phyloP scores from a whole-genome alignment of 2,888 invertebrate species.

The Labia minor region DNA sequence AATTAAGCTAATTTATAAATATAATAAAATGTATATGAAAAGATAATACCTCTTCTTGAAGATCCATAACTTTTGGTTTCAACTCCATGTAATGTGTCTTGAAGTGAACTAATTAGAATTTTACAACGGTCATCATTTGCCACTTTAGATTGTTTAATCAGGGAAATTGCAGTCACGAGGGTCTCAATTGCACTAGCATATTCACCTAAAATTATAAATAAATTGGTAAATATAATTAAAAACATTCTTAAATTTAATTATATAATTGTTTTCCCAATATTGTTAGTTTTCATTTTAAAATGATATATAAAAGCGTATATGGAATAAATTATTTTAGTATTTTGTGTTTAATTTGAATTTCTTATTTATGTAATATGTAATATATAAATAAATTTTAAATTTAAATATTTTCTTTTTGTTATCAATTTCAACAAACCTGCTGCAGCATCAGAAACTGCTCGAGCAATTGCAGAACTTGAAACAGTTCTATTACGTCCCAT shows the following conservation, averaged over 20 bases:
- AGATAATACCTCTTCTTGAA: conserved; percentile 44
- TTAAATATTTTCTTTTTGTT: not conserved
- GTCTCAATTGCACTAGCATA: conserved; percentile 98
- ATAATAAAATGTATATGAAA: too few relatives aligned
- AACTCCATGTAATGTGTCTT: conserved; percentile 93
- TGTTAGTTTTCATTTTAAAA: not conserved
- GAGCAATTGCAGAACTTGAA: conserved; percentile 90
- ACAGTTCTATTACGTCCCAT: conserved; percentile 96
- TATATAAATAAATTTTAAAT: too few relatives aligned
- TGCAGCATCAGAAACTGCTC: conserved; percentile 95
- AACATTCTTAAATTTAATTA: too few relatives aligned
- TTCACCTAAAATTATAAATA: conserved; percentile 50
- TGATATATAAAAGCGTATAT: conserved; percentile 13
- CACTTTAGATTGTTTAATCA: conserved; percentile 96
- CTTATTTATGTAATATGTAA: too few relatives aligned
- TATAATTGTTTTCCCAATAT: not conserved
- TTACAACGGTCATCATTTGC: conserved; percentile 95
- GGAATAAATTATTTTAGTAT: too few relatives aligned
- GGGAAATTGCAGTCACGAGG: conserved; percentile 92
- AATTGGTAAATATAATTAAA: too few relatives aligned
- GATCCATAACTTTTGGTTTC: conserved; percentile 94
- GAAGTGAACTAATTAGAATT: conserved; percentile 89
- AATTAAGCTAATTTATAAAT: too few relatives aligned
- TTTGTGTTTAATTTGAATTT: too few relatives aligned
- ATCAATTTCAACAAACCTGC: conserved; percentile 46